Evolutionary conservation across 2,797 vertebrate species (phyloP).

Genomic region (Gymnopithys bicolor): DNA sequence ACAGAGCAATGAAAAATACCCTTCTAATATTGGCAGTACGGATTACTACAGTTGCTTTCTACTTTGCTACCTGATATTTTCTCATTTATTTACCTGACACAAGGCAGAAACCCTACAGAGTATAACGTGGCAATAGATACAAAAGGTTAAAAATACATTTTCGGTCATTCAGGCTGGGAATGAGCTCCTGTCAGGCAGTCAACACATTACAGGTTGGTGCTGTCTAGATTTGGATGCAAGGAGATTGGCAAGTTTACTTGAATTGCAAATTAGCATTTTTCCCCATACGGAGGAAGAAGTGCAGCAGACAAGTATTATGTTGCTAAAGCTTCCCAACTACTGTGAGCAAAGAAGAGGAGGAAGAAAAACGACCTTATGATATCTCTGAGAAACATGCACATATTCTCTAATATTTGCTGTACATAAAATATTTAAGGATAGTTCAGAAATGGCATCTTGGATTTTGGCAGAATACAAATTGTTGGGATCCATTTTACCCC

Average conservation of each 20-base stretch:
- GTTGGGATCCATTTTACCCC: not conserved
- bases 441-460: not conserved
- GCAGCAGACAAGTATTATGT: not conserved
- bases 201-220: accelerated
- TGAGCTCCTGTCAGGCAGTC: not conserved
- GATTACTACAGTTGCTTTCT: not conserved
- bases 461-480: not conserved
- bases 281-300: not conserved
- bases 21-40: not conserved
- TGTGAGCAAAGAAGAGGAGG: not conserved
- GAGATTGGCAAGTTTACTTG: not conserved
- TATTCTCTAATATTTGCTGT: not conserved
- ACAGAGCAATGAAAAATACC: not conserved
- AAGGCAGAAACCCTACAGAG: not conserved
- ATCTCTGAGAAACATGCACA: not conserved
- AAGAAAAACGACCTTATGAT: not conserved
- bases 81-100: not conserved
- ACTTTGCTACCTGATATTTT: not conserved
- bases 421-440: not conserved
- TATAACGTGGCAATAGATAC: not conserved
- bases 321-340: not conserved
- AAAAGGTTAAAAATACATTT: not conserved
- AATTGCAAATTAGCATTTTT: not conserved
- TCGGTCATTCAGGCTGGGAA: not conserved
- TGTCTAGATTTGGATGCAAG: not conserved